Base-by-base conservation (phyloP, 1,140 invertebrate genomes). In the Philotrypesis tridentata region DNA sequence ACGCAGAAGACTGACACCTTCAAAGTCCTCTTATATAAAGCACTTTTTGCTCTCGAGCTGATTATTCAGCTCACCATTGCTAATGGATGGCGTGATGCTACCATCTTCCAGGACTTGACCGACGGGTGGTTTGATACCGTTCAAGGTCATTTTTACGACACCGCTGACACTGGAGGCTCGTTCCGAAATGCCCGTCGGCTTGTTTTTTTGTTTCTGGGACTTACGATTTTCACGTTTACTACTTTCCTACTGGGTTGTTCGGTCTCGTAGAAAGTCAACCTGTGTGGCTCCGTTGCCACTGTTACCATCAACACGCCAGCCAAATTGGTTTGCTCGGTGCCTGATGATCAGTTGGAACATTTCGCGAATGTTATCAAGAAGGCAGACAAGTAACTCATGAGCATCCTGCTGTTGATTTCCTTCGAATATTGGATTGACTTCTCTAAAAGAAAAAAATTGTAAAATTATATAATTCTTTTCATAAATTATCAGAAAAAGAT, bases 371-470 rank as follows among this genome's bases (percentile, higher is more conserved):
- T 96, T 97, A 91, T 97, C 96, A 43, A 98, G 91, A 25, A 98
- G 92, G 89, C 97, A 98, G 74, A 97, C 95, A 5, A 98, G 91
- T 82, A 98, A 91, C 89, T 98, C 97, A 85, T 98, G 97, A 6
- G 97, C 97, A 92, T 98, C 97, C 89, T 98, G 96, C 87, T 97
- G 97, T 84, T 97, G 94, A 85, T 95, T 95, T 80, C 97, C 97
- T 92, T 97, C 96, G 91, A 98, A 98, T 85, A 97, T 96, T 40
- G 96, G 94, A 91, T 97, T 98, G 1, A 97, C 95, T 87, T 97
- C 96, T 89, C 96, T 95, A 85, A 48, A 89, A 88, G 82, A 85
- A 33, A 40, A 80, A 55, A 40, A 8, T 67, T 29, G 25, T 43
- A 72, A 37, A 23, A 55, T 55, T 55, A 21, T 21, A n/a, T 17